Evolutionary conservation across 2,797 vertebrate genomes (phyloP).

Genomic region (Mormyrus hasselquistii): DNA sequence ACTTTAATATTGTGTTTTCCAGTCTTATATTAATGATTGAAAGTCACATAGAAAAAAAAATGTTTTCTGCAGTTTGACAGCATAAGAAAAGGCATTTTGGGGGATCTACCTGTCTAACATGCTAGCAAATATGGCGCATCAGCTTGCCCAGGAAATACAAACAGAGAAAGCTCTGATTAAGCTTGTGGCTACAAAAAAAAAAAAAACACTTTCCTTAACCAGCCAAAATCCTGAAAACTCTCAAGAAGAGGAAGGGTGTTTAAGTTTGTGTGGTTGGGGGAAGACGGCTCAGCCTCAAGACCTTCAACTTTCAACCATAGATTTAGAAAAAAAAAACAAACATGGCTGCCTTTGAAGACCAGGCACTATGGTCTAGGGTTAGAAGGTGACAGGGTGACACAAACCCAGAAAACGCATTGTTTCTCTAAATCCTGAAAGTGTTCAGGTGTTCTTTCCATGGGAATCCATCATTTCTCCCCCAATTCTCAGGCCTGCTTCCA

Average conservation of each 20-base stretch:
- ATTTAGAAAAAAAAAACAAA: conserved; percentile 15
- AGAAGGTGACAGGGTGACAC: background rate
- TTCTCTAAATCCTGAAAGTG: background rate
- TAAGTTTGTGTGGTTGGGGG: background rate
- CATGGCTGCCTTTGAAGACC: conserved; percentile 17
- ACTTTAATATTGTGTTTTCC: background rate
- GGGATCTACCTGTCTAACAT: background rate
- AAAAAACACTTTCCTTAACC: conserved; percentile 45
- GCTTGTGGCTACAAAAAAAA: conserved; percentile 38
- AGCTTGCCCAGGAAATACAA: background rate
- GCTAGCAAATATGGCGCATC: background rate
- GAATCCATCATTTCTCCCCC: background rate
- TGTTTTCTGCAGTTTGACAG: background rate
- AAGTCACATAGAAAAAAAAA: background rate
- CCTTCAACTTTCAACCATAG: background rate
- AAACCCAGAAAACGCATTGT: background rate
- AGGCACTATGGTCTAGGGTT: background rate
- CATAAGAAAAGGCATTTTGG: background rate
- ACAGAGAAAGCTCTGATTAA: conserved; percentile 2
- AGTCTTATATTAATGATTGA: background rate
- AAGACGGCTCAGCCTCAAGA: background rate
- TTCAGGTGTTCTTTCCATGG: conserved; percentile 8
- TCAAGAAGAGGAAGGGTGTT: conserved; percentile 1
- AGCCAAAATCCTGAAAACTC: background rate
- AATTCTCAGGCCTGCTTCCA: background rate